Evolutionary conservation across 1,140 invertebrate genomes (phyloP), one percentile per base, ranked within the genome.

Genomic region (Drosophila funebris): DNA sequence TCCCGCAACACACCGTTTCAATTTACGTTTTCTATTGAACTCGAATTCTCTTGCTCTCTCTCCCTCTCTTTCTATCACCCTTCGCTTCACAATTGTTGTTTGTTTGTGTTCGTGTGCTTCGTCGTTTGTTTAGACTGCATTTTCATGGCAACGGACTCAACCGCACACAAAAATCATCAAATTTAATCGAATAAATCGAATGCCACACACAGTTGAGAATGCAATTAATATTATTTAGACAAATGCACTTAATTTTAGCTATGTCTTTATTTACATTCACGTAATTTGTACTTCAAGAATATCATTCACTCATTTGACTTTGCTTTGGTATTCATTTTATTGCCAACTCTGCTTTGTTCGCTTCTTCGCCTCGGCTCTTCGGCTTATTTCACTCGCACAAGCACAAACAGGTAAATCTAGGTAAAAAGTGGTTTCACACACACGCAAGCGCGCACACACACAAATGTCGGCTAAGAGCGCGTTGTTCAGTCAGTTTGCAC

Each of bases 101-200:
- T 77, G 70, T 67, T 60, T 70, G 69, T 70, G 54, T 76, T 66
- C 52, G 36, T 64, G 31, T 63, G 33, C 22, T 53, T 24, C 29
- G 46, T 43, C 27, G 78, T 77, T 83, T 88, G 78, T 88, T 88
- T 82, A 74, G 79, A 89, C 72, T 90, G 76, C 87, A 90, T 87
- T 80, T 76, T 79, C 87, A 90, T 90, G 87, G 87, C 83, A 87
- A 87, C 83, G 58, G 29, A 43, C 37, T 31, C 61, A 50, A 54
- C 9, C 22, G 2, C 33, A 43, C 58, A 56, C 31, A 24, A 64
- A 37, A 24, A 22, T 14, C 18, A 33, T 7, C 13, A 20, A 36
- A 57, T 57, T 31, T 37, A 62, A 41, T 66, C 36, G 44, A 68
- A 68, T 53, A 53, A 62, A 39, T 50, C 36, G 56, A 68, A 27